These are phyloP conservation scores for Muscidifurax raptorellus DNA, from an alignment of 1,140 invertebrate genomes.

Conservation along the genomic window DNA sequence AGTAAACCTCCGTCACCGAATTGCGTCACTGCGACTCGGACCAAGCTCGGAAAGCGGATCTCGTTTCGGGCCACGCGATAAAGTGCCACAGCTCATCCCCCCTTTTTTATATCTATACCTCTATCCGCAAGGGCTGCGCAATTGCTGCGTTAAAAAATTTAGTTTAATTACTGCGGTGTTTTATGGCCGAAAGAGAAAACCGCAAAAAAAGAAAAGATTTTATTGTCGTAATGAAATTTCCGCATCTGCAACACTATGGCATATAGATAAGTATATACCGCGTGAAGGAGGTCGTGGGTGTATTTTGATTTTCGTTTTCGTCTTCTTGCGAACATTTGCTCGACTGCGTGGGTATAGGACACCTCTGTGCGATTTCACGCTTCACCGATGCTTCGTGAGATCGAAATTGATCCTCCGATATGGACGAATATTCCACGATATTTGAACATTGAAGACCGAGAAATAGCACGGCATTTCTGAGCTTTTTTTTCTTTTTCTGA, in stretches of 20 bases:
- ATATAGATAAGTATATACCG: too few species aligned
- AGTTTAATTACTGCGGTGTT: slow-evolving; percentile 35
- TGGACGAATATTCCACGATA: too few species aligned
- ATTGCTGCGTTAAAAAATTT: slow-evolving; percentile 37
- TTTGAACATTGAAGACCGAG: too few species aligned
- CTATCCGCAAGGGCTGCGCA: background rate
- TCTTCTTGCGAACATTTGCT: background rate
- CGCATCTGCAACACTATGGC: background rate
- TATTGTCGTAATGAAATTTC: slow-evolving; percentile 33
- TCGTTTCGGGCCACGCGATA: background rate
- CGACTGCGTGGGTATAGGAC: background rate
- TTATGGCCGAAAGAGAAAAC: background rate
- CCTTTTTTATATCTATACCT: background rate
- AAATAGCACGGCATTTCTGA: too few species aligned
- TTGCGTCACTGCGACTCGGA: background rate
- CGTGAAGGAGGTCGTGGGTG: background rate
- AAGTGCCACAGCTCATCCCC: background rate
- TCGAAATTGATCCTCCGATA: too few species aligned
- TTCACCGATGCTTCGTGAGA: too few species aligned
- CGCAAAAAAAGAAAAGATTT: slow-evolving; percentile 4
- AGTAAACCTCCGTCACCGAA: background rate
- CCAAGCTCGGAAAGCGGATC: background rate
- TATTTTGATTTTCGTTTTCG: background rate
- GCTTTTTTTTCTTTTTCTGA: too few species aligned
- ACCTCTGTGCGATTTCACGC: too few species aligned